phyloP scores from a whole-genome alignment of 2,888 invertebrate genomes.

The Drosophila mercatorum region DNA sequence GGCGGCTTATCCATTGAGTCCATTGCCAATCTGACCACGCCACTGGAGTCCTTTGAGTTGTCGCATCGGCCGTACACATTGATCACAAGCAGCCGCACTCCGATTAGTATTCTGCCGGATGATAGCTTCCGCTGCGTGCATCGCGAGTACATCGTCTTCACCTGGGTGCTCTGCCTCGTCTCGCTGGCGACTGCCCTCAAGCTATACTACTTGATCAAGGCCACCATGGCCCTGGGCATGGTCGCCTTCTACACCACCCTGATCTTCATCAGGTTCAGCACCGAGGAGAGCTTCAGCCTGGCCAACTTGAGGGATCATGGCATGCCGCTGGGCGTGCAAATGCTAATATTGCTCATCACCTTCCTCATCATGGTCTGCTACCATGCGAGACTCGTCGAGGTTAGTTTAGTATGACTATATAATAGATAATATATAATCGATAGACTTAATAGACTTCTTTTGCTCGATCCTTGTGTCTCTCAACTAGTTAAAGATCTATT shows the following conservation, averaged over 20 bases:
- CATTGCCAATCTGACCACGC: constrained; percentile 61
- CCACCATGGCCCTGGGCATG: constrained; percentile 90
- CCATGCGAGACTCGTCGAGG: constrained; percentile 95
- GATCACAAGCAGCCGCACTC: constrained; percentile 6
- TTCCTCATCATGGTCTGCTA: constrained; percentile 95
- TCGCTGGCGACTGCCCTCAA: constrained; percentile 96
- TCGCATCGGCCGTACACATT: constrained; percentile 50
- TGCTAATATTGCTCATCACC: constrained; percentile 91
- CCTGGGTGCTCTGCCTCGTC: constrained; percentile 96
- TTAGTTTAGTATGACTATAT: constrained; percentile 66
- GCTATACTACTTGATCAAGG: constrained; percentile 94
- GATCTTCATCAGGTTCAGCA: constrained; percentile 88
- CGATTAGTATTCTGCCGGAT: background rate
- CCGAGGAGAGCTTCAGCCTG: constrained; percentile 80
- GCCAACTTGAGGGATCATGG: constrained; percentile 84
- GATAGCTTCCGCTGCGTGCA: constrained; percentile 86
- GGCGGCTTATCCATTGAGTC: constrained; percentile 23
- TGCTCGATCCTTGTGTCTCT: background rate
- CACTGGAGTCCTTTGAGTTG: constrained; percentile 64
- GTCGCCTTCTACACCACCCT: constrained; percentile 90
- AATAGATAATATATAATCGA: background rate
- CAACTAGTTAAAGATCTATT: no score
- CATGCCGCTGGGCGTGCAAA: constrained; percentile 90
- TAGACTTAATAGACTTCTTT: no score
- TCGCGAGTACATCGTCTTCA: constrained; percentile 96